Conservation (phyloP, 2,797 vertebrate genomes). For the Limosa lapponica region DNA sequence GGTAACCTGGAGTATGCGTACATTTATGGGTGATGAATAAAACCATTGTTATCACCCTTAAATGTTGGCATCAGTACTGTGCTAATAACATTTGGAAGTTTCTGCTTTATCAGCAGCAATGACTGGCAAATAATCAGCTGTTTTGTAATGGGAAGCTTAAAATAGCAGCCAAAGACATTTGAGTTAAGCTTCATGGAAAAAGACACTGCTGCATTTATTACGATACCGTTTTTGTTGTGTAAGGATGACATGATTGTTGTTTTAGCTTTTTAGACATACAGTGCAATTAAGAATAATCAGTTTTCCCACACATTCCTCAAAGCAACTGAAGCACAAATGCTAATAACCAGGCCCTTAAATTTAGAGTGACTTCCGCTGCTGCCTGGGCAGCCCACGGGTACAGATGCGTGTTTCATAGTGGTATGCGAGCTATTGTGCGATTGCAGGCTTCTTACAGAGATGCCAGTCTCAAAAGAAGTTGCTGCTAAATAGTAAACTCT, state of each 20-base stretch:
- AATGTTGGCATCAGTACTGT: slow-evolving; percentile 61
- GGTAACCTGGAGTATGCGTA: slow-evolving; percentile 64
- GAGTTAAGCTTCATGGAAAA: slow-evolving; percentile 59
- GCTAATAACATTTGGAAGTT: slow-evolving; percentile 70
- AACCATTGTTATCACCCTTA: slow-evolving; percentile 72
- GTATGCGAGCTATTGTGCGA: neutral
- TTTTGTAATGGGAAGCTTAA: slow-evolving; percentile 63
- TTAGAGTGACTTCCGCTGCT: slow-evolving; percentile 24
- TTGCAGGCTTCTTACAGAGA: neutral
- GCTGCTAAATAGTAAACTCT: neutral
- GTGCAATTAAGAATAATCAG: slow-evolving; percentile 63
- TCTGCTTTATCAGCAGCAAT: slow-evolving; percentile 77
- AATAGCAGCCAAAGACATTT: slow-evolving; percentile 63
- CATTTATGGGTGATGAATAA: slow-evolving; percentile 71
- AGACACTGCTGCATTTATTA: slow-evolving; percentile 64
- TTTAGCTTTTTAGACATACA: slow-evolving; percentile 68
- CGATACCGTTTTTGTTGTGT: slow-evolving; percentile 59
- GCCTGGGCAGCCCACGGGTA: neutral
- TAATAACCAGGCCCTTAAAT: slow-evolving; percentile 51
- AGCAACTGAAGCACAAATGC: slow-evolving; percentile 61
- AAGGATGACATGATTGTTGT: slow-evolving; percentile 63
- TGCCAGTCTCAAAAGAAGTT: neutral
- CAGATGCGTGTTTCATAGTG: neutral
- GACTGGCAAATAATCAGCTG: slow-evolving; percentile 63
- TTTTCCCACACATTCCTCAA: slow-evolving; percentile 73